Conservation (phyloP, 92 coral and sea anemone species). For the Palythoa caribaeorum region DNA sequence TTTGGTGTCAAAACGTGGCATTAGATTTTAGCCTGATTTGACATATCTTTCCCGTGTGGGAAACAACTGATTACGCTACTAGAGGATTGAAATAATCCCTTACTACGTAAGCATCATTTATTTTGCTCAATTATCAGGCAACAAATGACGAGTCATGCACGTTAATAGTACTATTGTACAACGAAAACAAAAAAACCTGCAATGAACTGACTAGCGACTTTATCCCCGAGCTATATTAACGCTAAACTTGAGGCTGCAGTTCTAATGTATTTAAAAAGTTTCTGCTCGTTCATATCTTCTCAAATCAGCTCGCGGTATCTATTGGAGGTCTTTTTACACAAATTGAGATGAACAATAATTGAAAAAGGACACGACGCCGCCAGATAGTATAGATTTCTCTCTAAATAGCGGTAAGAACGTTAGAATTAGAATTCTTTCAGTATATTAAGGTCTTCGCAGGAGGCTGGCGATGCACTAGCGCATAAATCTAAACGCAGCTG, state of each 20-base stretch:
- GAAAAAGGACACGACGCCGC: neutral
- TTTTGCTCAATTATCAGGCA: constrained; percentile 28
- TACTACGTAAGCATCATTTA: constrained; percentile 24
- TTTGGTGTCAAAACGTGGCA: neutral
- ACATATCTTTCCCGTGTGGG: neutral
- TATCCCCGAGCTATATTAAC: constrained; percentile 29
- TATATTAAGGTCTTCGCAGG: neutral
- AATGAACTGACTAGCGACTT: neutral
- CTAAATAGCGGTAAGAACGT: constrained; percentile 10
- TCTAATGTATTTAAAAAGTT: constrained; percentile 25
- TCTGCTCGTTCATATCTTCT: constrained; percentile 18
- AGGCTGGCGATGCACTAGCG: neutral
- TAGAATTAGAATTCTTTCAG: neutral
- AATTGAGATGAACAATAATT: neutral
- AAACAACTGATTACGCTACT: constrained; percentile 1
- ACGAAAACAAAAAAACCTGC: constrained; percentile 16
- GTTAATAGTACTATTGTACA: constrained; percentile 26
- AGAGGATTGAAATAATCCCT: constrained; percentile 31
- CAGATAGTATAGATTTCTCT: neutral
- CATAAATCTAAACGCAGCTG: constrained; percentile 10
- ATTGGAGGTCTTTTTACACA: neutral
- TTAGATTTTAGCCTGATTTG: neutral
- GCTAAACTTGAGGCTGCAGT: neutral
- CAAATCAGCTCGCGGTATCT: constrained; percentile 31
- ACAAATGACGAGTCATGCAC: constrained; percentile 24